phyloP scores from a whole-genome alignment of 1,140 invertebrate species.

The Neuroterus valhalla region DNA sequence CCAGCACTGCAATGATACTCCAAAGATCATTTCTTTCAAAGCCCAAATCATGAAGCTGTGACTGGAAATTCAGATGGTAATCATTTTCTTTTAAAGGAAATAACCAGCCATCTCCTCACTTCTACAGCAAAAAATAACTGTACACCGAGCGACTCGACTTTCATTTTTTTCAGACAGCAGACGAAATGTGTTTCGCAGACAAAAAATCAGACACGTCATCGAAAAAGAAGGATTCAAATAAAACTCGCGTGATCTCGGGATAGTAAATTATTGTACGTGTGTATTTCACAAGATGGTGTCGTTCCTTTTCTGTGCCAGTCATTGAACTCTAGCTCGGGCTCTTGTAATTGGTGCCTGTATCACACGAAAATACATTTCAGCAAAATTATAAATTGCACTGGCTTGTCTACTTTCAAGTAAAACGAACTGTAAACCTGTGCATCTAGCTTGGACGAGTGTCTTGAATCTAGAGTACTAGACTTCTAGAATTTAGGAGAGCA shows the following conservation, averaged over 20 bases:
- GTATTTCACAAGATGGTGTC: conserved; percentile 56
- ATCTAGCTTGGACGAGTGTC: neutral
- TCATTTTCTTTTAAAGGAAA: too few relatives aligned
- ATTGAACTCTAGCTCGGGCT: conserved; percentile 61
- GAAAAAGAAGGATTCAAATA: neutral
- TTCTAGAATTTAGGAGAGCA: neutral
- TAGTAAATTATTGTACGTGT: neutral
- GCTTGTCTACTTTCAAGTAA: neutral
- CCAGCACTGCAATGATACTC: too few relatives aligned
- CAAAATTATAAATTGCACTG: conserved; percentile 6
- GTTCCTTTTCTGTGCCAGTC: conserved; percentile 69
- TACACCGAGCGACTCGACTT: too few relatives aligned
- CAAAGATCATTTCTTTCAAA: too few relatives aligned
- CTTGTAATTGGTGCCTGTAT: conserved; percentile 35
- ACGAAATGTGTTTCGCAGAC: neutral
- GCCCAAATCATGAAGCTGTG: too few relatives aligned
- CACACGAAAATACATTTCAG: conserved; percentile 55
- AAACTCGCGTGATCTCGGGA: neutral
- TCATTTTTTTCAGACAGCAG: too few relatives aligned
- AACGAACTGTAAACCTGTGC: neutral
- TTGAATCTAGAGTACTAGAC: too few relatives aligned
- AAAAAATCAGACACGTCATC: neutral
- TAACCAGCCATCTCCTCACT: too few relatives aligned
- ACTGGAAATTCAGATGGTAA: too few relatives aligned
- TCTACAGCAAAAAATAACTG: too few relatives aligned